Evolutionary conservation across 1,140 invertebrate genomes (phyloP), one percentile per base, ranked within the genome.

Genomic region (Solenopsis invicta): DNA sequence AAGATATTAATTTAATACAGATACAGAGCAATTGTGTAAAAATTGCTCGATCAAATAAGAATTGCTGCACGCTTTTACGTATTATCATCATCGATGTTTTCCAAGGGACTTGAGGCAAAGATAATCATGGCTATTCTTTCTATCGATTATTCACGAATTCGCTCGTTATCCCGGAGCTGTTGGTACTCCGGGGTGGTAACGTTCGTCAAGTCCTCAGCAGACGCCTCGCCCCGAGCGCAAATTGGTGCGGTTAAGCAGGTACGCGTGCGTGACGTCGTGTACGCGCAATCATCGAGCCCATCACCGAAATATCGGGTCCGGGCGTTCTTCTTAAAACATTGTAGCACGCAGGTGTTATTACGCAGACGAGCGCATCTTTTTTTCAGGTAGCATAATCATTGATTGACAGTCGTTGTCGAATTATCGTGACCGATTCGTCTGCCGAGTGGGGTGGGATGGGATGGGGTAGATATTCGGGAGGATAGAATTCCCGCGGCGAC

Each of bases 321-420:
- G 75, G 9, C 48, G 34, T 81, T 54, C 54, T 75, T 3, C 41
- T 84, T 74, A 75, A 75, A 84, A 61, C 69, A 82, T 82, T 61
- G 80, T 72, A 72, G 18, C 80, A 84, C 80, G 69, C 80, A 62
- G 18, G 80, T 74, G 80, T 75, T 84, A 75, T 84, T 84, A 75
- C 69, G 64, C 48, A 34, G 74, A 13, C 29, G 61, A 71, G 48
- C 16, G 29, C 13, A 18, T 34, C n/a, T 71, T 74, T 81, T 64
- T 74, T 84, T 74, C 50, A 74, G 67, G 41, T 82, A 82, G 80
- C 80, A 71, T 62, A 62, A 84, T 62, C 41, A 18, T 34, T 74
- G 69, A 61, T 84, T 74, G 67, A 74, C 69, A 84, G 29, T 84
- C 69, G 80, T 84, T 84, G 69, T 84, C 69, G 80, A 84, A 75